Evolutionary conservation across 1,140 invertebrate genomes (phyloP).

Genomic region (Melitaea cinxia): DNA sequence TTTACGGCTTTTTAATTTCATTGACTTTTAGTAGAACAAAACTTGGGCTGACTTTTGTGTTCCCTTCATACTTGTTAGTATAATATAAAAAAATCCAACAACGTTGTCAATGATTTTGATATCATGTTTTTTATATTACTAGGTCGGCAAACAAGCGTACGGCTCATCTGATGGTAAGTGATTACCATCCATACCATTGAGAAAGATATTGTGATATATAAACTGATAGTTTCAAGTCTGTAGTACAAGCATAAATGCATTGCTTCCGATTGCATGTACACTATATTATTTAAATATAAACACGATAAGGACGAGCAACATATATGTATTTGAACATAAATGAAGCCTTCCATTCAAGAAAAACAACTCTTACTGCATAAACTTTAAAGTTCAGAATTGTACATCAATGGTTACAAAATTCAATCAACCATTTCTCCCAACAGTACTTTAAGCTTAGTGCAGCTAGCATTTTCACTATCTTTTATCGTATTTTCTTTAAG

Average conservation of each 20-base stretch:
- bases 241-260: background rate
- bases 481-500: background rate
- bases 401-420: background rate
- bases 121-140: no score
- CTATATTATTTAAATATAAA: background rate
- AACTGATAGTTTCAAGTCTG: no score
- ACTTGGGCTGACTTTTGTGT: no score
- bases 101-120: no score
- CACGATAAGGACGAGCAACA: background rate
- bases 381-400: background rate
- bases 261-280: background rate
- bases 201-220: no score
- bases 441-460: background rate
- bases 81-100: no score
- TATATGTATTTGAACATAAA: background rate
- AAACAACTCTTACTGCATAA: background rate
- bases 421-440: background rate
- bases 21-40: no score
- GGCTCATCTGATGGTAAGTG: no score
- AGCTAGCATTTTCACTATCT: background rate
- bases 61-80: no score
- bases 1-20: no score
- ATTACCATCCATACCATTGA: no score
- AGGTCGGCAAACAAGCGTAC: no score
- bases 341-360: background rate